phyloP scores from a whole-genome alignment of 2,888 invertebrate genomes.

The Eristalinus sepulchralis region DNA sequence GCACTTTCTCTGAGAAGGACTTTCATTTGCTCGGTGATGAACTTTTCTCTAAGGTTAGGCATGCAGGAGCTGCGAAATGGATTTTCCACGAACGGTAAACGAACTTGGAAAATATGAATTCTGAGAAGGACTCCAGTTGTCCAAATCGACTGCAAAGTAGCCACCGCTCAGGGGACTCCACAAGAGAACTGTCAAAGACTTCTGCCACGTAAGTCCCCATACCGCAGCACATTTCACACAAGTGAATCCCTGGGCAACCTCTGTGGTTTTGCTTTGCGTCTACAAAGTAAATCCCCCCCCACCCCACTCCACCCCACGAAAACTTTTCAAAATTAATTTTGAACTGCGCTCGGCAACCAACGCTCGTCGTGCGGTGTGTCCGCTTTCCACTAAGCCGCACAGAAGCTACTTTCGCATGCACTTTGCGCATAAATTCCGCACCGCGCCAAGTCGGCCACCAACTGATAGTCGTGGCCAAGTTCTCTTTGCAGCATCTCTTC shows the following conservation, averaged over 20 bases:
- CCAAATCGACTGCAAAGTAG: no score
- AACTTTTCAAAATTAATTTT: neutral
- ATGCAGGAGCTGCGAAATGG: no score
- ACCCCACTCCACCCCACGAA: neutral
- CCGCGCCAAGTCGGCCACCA: neutral
- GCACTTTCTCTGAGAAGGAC: no score
- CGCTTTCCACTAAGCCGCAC: neutral
- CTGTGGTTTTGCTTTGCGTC: neutral
- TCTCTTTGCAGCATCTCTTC: neutral
- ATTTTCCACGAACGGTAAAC: no score
- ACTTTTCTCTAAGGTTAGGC: no score
- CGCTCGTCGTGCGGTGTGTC: neutral
- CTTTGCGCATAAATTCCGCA: neutral
- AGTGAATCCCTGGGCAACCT: neutral
- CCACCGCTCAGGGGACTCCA: no score
- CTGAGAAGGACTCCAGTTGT: no score
- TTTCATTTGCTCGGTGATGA: no score
- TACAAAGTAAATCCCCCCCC: neutral
- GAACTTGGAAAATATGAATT: no score
- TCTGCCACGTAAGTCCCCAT: no score
- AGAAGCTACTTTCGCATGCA: neutral
- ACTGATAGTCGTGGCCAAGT: neutral
- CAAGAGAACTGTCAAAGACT: no score
- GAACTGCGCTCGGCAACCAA: neutral
- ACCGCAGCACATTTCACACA: neutral